These are phyloP conservation scores for Nipponia nippon DNA, from an alignment of 2,113 vertebrate species.

Conservation along the genomic window DNA sequence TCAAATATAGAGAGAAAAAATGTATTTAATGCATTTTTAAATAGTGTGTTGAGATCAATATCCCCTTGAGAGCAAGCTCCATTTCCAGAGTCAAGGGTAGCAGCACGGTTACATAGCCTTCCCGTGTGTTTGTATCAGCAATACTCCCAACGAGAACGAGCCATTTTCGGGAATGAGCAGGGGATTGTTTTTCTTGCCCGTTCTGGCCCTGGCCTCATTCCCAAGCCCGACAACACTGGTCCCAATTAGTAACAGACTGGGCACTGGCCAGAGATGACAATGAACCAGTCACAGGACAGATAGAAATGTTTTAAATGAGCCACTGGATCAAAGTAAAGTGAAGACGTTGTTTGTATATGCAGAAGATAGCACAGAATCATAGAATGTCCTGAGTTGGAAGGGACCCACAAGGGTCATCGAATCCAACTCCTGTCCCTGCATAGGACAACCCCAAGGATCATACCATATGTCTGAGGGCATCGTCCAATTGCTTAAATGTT, in stretches of 20 bases:
- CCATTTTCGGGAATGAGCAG: neutral
- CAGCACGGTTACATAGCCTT: neutral
- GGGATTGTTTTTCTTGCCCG: neutral
- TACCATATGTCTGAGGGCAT: too few relatives aligned
- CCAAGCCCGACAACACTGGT: neutral
- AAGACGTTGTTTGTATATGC: neutral
- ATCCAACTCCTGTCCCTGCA: too few relatives aligned
- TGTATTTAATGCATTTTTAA: slow-evolving; percentile 50
- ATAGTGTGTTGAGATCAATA: neutral
- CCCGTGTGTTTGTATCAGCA: neutral
- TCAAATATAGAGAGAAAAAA: slow-evolving; percentile 26
- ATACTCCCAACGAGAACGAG: neutral
- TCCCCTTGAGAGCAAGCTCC: neutral
- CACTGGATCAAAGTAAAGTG: neutral
- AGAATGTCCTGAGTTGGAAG: too few relatives aligned
- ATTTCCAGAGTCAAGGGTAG: neutral
- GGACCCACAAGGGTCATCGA: too few relatives aligned
- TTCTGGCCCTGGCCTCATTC: slow-evolving; percentile 20
- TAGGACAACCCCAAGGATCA: too few relatives aligned
- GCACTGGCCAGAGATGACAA: slow-evolving; percentile 25
- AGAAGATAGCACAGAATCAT: neutral
- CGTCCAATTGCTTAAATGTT: too few relatives aligned
- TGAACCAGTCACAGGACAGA: neutral
- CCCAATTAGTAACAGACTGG: slow-evolving; percentile 36
- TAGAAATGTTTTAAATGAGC: neutral